Conservation (phyloP, 2,888 invertebrate species). For the Sinopyrophorus schimmeli region DNA sequence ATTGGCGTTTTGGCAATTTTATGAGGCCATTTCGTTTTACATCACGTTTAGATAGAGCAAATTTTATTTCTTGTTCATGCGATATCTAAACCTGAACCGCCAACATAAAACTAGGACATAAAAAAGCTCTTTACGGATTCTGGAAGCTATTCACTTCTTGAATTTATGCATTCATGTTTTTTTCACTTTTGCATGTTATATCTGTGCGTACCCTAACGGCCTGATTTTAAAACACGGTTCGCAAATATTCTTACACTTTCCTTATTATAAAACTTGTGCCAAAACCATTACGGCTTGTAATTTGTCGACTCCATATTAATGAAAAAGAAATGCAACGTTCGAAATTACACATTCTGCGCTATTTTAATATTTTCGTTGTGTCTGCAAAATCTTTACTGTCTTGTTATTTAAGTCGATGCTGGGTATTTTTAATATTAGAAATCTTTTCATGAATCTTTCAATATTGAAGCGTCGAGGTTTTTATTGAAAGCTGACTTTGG, state of each 20-base stretch:
- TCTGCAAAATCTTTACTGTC: too few relatives aligned
- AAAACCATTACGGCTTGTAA: conserved; percentile 13
- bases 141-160: conserved; percentile 15
- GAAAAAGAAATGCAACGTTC: too few relatives aligned
- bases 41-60: conserved; percentile 15
- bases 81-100: conserved; percentile 19
- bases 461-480: too few relatives aligned
- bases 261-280: conserved; percentile 3
- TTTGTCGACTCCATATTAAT: too few relatives aligned
- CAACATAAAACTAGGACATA: conserved; percentile 22
- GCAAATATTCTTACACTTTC: conserved; percentile 1
- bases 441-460: too few relatives aligned
- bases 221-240: conserved; percentile 11
- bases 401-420: too few relatives aligned
- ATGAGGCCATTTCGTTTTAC: conserved; percentile 16
- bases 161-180: too few relatives aligned
- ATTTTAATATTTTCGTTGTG: too few relatives aligned
- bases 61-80: conserved; percentile 18
- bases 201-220: conserved; percentile 14
- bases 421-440: too few relatives aligned
- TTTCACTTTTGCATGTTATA: conserved; percentile 10
- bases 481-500: too few relatives aligned
- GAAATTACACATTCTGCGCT: too few relatives aligned
- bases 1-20: conserved; percentile 17
- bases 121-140: conserved; percentile 24